Evolutionary conservation across 2,888 invertebrate species (phyloP), one percentile per base, ranked within the genome.

Genomic region (Philaethria dido): DNA sequence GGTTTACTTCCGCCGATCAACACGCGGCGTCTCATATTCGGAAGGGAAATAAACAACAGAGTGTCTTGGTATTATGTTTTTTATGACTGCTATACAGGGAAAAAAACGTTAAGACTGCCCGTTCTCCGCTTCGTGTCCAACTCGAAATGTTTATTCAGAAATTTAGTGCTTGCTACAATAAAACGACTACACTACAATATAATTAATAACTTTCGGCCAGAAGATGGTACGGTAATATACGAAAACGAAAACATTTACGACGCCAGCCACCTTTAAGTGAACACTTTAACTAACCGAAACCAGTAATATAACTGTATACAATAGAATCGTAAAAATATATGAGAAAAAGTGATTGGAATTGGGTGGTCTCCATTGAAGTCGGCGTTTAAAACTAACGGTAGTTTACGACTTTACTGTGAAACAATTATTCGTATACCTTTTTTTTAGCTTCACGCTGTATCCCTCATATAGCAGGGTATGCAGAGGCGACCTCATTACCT

Each of bases 241-340:
- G 8, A 45, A 60, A 60, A 44, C 5, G 14, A 45, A 59, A 45
- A 13, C 5, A 29, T 25, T 29, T 3, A 16, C 44, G 25, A 13
- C 11, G 14, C 29, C 13, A 18, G 2, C 29, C 29, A 45, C 25
- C 1, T 44, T 11, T 18, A 55, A 20, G 4, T 22, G 39, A 29
- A 60, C 33, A 60, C 18, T 33, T 25, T 36, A 42, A 62, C 48
- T 39, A 13, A 62, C 8, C 39, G 22, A 57, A 29, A 18, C 48
- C 48, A 59, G 39, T 39, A 42, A 42, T 39, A 42, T 64, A 64
- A 64, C 64, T 48, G 64, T 64, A 48, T n/a, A 52, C 42, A 54
- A 55, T 18, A 55, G 55, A 25, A 39, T 64, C 48, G 33, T 64
- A 48, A 64, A 64, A 64, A 48, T 55, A 22, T 55, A 36, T 14